Conservation (phyloP, 2,888 invertebrate genomes). For the Portevinia maculata region DNA sequence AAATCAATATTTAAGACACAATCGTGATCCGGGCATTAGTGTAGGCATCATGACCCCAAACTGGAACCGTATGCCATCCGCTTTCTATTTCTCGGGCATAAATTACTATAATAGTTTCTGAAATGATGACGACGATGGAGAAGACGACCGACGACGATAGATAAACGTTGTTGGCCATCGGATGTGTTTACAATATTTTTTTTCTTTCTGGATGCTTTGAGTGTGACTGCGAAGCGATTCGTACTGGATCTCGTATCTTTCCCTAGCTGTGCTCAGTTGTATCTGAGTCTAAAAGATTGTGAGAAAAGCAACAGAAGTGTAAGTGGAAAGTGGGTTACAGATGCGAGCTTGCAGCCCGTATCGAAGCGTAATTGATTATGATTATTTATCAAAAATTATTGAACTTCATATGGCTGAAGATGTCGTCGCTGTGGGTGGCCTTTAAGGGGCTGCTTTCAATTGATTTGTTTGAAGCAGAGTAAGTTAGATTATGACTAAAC, state of each 20-base stretch:
- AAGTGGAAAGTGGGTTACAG: conserved; percentile 61
- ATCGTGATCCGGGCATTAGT: conserved; percentile 72
- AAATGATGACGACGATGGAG: conserved; percentile 16
- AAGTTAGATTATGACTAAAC: conserved; percentile 12
- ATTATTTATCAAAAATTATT: conserved; percentile 71
- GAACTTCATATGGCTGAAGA: conserved; percentile 61
- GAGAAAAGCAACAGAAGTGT: conserved; percentile 45
- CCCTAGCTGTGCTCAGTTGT: conserved; percentile 49
- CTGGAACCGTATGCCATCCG: conserved; percentile 49
- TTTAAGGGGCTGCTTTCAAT: conserved; percentile 12
- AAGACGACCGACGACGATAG: conserved; percentile 11
- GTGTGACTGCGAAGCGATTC: not conserved
- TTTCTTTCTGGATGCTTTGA: conserved; percentile 17
- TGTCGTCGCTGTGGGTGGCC: conserved; percentile 65
- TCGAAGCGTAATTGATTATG: conserved; percentile 64
- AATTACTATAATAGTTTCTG: conserved; percentile 69
- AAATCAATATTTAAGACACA: conserved; percentile 74
- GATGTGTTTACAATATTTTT: conserved; percentile 38
- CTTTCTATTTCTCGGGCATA: conserved; percentile 51
- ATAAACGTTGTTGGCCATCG: conserved; percentile 48
- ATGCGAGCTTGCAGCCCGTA: conserved; percentile 22
- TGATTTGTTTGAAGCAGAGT: conserved; percentile 18
- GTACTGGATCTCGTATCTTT: conserved; percentile 12
- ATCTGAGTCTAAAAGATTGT: conserved; percentile 54
- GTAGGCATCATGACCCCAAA: conserved; percentile 69